These are phyloP conservation scores for Sparidentex hasta DNA, from an alignment of 2,797 vertebrate species.

Conservation along the genomic window DNA sequence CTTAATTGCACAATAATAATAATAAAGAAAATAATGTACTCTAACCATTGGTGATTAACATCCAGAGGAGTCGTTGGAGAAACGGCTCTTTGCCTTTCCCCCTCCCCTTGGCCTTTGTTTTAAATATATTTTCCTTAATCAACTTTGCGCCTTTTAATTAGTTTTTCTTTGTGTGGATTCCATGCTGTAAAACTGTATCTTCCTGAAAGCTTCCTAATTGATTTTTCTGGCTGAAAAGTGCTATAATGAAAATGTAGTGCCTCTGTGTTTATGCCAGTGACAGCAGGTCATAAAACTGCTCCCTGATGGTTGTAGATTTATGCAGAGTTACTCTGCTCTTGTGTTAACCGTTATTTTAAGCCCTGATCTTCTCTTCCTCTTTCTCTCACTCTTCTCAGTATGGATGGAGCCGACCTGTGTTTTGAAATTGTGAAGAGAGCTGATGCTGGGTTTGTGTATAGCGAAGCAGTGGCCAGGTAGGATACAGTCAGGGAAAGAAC, in stretches of 20 bases:
- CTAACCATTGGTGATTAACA: neutral
- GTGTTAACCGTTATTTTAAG: constrained; percentile 3
- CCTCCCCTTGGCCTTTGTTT: neutral
- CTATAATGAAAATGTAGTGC: constrained; percentile 29
- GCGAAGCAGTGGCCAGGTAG: constrained; percentile 98
- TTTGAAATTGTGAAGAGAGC: constrained; percentile 99
- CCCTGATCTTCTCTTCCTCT: neutral
- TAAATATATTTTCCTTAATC: constrained; percentile 28
- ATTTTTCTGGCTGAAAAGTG: neutral
- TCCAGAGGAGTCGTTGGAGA: neutral
- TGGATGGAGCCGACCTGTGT: constrained; percentile 98
- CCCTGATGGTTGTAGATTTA: constrained; percentile 6
- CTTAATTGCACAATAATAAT: neutral
- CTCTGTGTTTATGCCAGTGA: constrained; percentile 20
- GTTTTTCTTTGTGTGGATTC: constrained; percentile 31
- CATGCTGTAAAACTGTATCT: constrained; percentile 11
- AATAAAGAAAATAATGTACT: neutral
- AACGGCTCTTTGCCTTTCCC: neutral
- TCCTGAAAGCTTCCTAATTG: constrained; percentile 3
- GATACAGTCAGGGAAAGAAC: neutral
- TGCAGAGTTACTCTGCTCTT: constrained; percentile 11
- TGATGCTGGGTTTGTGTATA: constrained; percentile 99
- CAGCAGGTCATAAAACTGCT: constrained; percentile 34
- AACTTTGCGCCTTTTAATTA: constrained; percentile 21
- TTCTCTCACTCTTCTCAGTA: constrained; percentile 80